Conservation (phyloP, 2,888 invertebrate species). For the Penaeus monodon region DNA sequence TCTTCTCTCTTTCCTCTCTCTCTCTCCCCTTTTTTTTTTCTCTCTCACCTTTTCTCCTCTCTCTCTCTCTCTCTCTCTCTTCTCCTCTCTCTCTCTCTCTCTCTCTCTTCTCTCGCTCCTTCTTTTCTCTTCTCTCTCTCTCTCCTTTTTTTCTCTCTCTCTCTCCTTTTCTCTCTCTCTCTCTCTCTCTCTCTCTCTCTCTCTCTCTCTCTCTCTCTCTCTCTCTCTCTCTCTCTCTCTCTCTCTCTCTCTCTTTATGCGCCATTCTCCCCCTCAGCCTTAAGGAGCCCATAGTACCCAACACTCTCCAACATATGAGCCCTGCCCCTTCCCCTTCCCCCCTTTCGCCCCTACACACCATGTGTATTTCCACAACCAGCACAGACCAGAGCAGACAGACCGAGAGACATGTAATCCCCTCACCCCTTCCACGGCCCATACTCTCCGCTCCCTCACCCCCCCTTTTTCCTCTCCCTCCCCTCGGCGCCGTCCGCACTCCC, state of each 20-base stretch:
- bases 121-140: neutral
- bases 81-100: too few species aligned
- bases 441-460: neutral
- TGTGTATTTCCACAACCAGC: neutral
- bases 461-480: neutral
- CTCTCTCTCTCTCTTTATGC: too few species aligned
- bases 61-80: too few species aligned
- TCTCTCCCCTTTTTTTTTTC: too few species aligned
- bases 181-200: neutral
- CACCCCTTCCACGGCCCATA: neutral
- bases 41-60: too few species aligned
- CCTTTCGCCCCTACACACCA: neutral
- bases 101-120: neutral
- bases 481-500: neutral
- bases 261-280: neutral
- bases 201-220: too few species aligned
- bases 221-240: too few species aligned
- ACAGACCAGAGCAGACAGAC: neutral
- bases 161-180: neutral
- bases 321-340: neutral
- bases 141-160: neutral
- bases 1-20: too few species aligned
- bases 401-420: neutral
- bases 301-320: neutral
- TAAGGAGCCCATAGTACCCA: neutral